Evolutionary conservation across 1,140 invertebrate genomes (phyloP), one percentile per base, ranked within the genome.

Genomic region (Coenobita brevimanus): DNA sequence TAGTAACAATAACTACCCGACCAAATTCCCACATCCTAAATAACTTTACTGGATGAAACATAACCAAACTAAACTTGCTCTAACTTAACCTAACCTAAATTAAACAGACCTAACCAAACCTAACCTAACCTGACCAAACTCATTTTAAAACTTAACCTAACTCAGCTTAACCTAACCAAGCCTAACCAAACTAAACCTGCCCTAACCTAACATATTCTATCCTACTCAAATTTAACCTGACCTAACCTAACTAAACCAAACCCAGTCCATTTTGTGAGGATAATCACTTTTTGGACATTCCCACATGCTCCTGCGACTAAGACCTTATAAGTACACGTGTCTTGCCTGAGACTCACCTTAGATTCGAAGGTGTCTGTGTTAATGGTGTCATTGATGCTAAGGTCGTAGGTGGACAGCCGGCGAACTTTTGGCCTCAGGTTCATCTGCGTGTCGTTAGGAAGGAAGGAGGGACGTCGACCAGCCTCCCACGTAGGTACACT

Each of bases 361-460:
- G 85, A 17, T 17, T 81, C 78, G 13, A 81, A 60, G 38, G 85
- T 73, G 8, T 43, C 78, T 6, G 76, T 71, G 17, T 50, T 64
- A 2, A 87, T 73, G 30, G 76, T 71, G 17, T 87, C 85, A 64
- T 69, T 87, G 4, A 81, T 60, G 36, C 85, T 78, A 4, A 81
- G 50, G 76, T 87, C 76, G 50, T 87, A 73, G n/a, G 54, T 87
- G 4, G 85, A 87, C 3, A 79, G n/a, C 64, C 79, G 79, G 3
- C 85, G 85, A n/a, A 87, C 30, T 21, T 81, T 80, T 2, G 76
- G 85, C 15, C 85, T 41, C 13, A 80, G 43, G 46, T 3, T 81
- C 46, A 81, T 71, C 36, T 87, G 60, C 21, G 73, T 87, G 64
- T 87, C 85, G 33, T 87, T 87, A 10, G 85, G 85, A 24, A 87